Percentiles rank a stretch among this genome's conserved stretches.
Evolutionary conservation across 2,797 vertebrate species (phyloP).

Genomic region (Microchirus variegatus): DNA sequence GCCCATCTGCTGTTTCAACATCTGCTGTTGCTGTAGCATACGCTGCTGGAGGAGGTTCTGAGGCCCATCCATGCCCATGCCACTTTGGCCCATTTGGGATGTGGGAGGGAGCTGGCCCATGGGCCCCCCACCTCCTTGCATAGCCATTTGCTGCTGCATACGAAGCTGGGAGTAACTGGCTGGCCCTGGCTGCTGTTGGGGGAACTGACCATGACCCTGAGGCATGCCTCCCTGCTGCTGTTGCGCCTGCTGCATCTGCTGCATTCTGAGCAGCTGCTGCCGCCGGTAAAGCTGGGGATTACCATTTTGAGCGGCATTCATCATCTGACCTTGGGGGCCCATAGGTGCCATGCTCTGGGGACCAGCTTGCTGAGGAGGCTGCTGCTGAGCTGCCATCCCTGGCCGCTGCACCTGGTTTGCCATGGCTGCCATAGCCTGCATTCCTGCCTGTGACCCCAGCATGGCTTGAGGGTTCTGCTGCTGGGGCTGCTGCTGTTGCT

Average conservation of each 20-base stretch:
- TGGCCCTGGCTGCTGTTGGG: constrained; percentile 80
- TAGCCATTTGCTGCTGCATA: constrained; percentile 89
- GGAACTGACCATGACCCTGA: constrained; percentile 80
- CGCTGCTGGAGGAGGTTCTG: constrained; percentile 86
- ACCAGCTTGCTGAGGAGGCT: constrained; percentile 79
- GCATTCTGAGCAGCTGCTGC: constrained; percentile 86
- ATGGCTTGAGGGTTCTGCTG: constrained; percentile 82
- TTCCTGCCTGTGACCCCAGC: constrained; percentile 81
- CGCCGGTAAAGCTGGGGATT: constrained; percentile 89
- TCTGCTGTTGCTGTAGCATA: constrained; percentile 84
- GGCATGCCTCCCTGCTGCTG: constrained; percentile 87
- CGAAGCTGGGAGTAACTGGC: constrained; percentile 84
- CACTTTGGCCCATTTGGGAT: constrained; percentile 90
- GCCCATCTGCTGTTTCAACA: constrained; percentile 92
- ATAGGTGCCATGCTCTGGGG: constrained; percentile 79
- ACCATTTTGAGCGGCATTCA: constrained; percentile 89
- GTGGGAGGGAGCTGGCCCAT: constrained; percentile 92
- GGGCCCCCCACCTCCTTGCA: constrained; percentile 84
- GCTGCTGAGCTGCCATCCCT: constrained; percentile 87
- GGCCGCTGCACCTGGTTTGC: constrained; percentile 85
- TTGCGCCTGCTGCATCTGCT: constrained; percentile 71
- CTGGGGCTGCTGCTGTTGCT: constrained; percentile 67
- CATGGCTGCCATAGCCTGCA: constrained; percentile 88
- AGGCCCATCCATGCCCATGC: constrained; percentile 88
- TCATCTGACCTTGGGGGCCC: constrained; percentile 90